Conservation (phyloP, 2,888 invertebrate genomes). For the Amiota minor region DNA sequence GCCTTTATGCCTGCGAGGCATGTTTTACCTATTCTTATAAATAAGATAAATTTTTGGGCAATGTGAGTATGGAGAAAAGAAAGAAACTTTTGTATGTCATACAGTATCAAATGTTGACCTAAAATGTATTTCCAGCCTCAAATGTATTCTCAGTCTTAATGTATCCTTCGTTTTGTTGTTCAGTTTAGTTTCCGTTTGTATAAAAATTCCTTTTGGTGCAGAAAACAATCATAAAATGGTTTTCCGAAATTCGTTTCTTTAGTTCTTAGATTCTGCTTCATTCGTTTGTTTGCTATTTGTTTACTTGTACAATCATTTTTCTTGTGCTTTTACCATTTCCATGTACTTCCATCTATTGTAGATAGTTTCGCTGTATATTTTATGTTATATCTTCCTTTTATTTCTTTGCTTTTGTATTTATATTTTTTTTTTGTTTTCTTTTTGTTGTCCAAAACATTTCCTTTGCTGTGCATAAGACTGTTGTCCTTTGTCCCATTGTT, state of each 20-base stretch:
- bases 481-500: no score
- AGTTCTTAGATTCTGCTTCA: not conserved
- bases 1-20: conserved; percentile 3
- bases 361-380: no score
- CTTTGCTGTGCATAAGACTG: no score
- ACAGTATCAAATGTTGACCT: not conserved
- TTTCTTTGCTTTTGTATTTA: no score
- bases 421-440: no score
- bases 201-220: conserved; percentile 14
- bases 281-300: not conserved
- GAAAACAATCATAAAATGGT: conserved; percentile 19
- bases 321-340: no score
- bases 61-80: not conserved
- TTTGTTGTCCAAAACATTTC: no score
- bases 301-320: not conserved
- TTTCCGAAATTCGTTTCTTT: not conserved
- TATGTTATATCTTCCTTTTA: no score
- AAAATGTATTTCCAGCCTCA: conserved; percentile 3
- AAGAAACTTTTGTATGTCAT: not conserved
- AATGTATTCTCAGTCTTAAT: not conserved
- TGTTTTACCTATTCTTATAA: conserved; percentile 1
- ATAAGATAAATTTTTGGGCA: not conserved
- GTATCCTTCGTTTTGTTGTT: not conserved
- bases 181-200: conserved; percentile 1
- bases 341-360: no score